A percentile compares a stretch with the other conserved stretches of the same genome.
phyloP scores from a whole-genome alignment of 2,113 vertebrate species.

The Emydocephalus ijimae region DNA sequence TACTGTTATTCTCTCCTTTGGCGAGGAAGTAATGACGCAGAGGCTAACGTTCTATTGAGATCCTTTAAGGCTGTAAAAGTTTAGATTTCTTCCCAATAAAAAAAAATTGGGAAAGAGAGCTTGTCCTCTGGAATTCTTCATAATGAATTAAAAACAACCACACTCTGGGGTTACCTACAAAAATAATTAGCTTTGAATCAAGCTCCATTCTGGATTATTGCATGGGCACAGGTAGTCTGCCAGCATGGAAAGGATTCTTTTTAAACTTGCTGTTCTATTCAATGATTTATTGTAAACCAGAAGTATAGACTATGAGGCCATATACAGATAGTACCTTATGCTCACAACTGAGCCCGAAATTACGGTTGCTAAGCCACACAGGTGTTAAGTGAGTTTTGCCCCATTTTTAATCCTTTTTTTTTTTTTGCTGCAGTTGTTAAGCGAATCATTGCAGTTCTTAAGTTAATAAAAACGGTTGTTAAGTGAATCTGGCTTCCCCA shows the following conservation, averaged over 20 bases:
- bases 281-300: background rate
- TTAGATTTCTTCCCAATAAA: background rate
- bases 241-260: background rate
- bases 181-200: background rate
- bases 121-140: background rate
- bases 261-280: background rate
- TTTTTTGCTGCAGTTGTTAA: no score
- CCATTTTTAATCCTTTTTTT: no score
- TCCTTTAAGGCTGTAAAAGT: background rate
- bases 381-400: no score
- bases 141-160: background rate
- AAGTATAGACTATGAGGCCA: background rate
- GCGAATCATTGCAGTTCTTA: no score
- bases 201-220: background rate
- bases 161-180: background rate
- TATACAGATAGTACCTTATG: background rate
- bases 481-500: no score
- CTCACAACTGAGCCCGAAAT: no score
- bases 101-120: background rate
- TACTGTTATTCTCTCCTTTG: background rate
- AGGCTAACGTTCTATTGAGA: background rate
- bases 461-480: no score
- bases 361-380: no score
- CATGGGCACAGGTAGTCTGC: background rate
- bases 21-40: background rate